Conservation (phyloP, 1,140 invertebrate species). For the Adelges cooleyi region DNA sequence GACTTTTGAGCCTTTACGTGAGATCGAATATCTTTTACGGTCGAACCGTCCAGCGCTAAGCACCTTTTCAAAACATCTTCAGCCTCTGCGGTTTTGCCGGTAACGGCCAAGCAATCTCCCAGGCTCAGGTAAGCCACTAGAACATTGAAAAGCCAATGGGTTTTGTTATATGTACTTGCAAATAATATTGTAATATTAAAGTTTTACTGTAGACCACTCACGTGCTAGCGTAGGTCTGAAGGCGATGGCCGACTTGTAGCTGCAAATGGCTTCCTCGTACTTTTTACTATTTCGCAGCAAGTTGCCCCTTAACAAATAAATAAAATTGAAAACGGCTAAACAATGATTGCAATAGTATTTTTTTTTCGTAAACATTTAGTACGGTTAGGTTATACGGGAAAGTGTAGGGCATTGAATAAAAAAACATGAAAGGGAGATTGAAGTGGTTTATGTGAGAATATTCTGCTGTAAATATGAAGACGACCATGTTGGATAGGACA, state of each 20-base stretch:
- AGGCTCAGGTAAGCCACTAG: slow-evolving; percentile 91
- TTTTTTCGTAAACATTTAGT: background rate
- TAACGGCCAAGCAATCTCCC: slow-evolving; percentile 69
- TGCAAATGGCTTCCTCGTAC: slow-evolving; percentile 77
- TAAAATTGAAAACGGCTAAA: background rate
- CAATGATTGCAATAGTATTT: background rate
- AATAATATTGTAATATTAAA: too few relatives aligned
- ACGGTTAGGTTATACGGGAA: background rate
- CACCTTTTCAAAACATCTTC: slow-evolving; percentile 68
- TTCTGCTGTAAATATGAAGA: too few relatives aligned
- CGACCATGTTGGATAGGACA: too few relatives aligned
- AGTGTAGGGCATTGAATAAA: background rate
- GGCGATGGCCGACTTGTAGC: slow-evolving; percentile 83
- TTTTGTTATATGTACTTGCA: too few relatives aligned
- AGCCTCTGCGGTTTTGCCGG: slow-evolving; percentile 71
- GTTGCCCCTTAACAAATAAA: slow-evolving; percentile 68
- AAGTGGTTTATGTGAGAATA: too few relatives aligned
- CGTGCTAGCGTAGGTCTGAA: slow-evolving; percentile 86
- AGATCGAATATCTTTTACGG: slow-evolving; percentile 74
- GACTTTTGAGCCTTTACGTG: slow-evolving; percentile 84
- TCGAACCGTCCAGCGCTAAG: slow-evolving; percentile 68
- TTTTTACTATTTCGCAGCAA: slow-evolving; percentile 79
- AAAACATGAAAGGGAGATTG: background rate
- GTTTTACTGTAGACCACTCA: too few relatives aligned
- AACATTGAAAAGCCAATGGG: too few relatives aligned